These are phyloP conservation scores for Drosophila tani DNA, from an alignment of 1,140 invertebrate genomes.

Conservation along the genomic window DNA sequence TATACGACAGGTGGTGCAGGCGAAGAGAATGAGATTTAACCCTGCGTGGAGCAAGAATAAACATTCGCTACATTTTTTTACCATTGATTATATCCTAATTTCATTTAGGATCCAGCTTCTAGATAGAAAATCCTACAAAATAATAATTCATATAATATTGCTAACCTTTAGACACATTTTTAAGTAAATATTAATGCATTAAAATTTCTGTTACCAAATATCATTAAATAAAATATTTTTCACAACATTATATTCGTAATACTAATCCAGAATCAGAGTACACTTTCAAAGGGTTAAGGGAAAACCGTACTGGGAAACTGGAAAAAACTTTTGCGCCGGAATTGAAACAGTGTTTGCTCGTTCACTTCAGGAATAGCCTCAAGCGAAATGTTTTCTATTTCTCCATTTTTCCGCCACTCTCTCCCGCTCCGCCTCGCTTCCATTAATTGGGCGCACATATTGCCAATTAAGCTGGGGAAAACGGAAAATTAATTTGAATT, in stretches of 20 bases:
- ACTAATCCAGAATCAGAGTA: not conserved
- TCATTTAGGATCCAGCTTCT: no score
- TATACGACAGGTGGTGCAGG: slow-evolving; percentile 60
- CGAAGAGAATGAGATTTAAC: slow-evolving; percentile 9
- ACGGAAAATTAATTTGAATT: slow-evolving; percentile 81
- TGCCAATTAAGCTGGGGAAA: slow-evolving; percentile 76
- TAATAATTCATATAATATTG: no score
- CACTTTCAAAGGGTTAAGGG: slow-evolving; percentile 15
- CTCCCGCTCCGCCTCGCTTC: slow-evolving; percentile 19
- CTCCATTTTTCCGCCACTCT: slow-evolving; percentile 33
- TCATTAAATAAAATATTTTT: no score
- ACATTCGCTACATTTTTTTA: not conserved
- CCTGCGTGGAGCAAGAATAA: not conserved
- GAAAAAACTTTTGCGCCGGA: slow-evolving; percentile 60
- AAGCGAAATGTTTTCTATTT: slow-evolving; percentile 24
- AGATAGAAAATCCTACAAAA: no score
- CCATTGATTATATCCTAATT: not conserved
- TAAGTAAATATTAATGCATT: not conserved
- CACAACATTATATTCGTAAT: not conserved
- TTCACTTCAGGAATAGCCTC: slow-evolving; percentile 45
- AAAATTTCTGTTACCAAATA: not conserved
- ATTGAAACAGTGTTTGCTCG: slow-evolving; percentile 42
- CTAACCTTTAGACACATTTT: no score
- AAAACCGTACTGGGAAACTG: not conserved
- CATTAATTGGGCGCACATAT: slow-evolving; percentile 78